Conservation (phyloP, 92 coral and sea anemone species). For the Actinernus sp. region DNA sequence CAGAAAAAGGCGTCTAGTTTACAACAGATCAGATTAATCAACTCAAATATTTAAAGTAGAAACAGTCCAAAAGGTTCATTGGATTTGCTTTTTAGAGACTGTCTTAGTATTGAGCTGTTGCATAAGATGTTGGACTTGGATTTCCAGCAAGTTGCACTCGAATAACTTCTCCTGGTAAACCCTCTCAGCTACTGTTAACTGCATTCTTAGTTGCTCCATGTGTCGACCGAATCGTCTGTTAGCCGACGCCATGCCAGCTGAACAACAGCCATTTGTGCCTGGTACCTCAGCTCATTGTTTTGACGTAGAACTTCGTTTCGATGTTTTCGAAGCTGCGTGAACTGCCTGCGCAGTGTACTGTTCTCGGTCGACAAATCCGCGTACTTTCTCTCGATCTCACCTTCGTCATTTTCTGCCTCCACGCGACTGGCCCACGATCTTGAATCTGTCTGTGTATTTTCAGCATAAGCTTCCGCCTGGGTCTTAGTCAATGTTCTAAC, state of each 20-base stretch:
- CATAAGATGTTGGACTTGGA: conserved; percentile 91
- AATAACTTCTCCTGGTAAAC: conserved; percentile 93
- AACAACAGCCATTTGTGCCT: conserved; percentile 94
- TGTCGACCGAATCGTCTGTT: conserved; percentile 93
- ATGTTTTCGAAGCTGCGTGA: conserved; percentile 88
- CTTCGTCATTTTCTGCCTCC: conserved; percentile 23
- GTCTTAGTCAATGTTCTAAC: too few species aligned
- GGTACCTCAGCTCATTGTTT: conserved; percentile 89
- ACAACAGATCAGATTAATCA: too few species aligned
- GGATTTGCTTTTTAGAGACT: not conserved
- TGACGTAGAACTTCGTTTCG: conserved; percentile 94
- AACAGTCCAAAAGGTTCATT: not conserved
- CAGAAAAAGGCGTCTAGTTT: too few species aligned
- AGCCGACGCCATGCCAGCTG: conserved; percentile 92
- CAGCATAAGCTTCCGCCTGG: too few species aligned
- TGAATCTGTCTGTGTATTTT: too few species aligned
- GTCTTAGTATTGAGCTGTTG: conserved; percentile 25
- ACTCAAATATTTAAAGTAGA: not conserved
- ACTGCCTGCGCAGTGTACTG: conserved; percentile 74
- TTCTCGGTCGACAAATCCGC: conserved; percentile 63
- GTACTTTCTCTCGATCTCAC: conserved; percentile 67
- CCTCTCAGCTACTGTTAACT: conserved; percentile 85
- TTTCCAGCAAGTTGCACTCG: conserved; percentile 89
- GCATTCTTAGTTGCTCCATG: conserved; percentile 91
- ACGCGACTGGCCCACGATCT: conserved; percentile 84